A percentile compares a stretch with the other conserved stretches of the same genome.
phyloP scores from a whole-genome alignment of 92 coral and sea anemone genomes.

The Blastomussa wellsi region DNA sequence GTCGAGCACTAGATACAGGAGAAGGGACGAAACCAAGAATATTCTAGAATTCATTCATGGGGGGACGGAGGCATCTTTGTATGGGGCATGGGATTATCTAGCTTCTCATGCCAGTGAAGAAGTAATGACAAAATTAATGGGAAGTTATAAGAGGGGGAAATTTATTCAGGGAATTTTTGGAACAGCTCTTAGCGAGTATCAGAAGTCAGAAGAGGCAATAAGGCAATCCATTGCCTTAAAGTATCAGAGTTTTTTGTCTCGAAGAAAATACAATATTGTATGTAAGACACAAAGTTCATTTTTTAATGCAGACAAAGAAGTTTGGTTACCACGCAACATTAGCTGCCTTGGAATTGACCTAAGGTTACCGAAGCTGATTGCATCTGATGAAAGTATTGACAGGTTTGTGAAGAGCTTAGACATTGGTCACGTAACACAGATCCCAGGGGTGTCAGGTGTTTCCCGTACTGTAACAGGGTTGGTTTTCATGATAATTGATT shows the following conservation, averaged over 20 bases:
- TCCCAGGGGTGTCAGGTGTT: slow-evolving; percentile 52
- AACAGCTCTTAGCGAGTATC: slow-evolving; percentile 39
- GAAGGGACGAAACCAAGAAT: slow-evolving; percentile 52
- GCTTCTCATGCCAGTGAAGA: slow-evolving; percentile 42
- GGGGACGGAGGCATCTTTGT: slow-evolving; percentile 49
- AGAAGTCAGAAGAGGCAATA: slow-evolving; percentile 39
- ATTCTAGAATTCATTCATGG: slow-evolving; percentile 59
- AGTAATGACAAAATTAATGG: slow-evolving; percentile 40
- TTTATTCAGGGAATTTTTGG: slow-evolving; percentile 51
- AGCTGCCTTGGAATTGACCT: slow-evolving; percentile 49
- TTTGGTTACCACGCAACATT: slow-evolving; percentile 56
- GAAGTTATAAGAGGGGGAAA: slow-evolving; percentile 52
- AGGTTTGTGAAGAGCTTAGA: slow-evolving; percentile 49
- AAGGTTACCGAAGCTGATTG: slow-evolving; percentile 11
- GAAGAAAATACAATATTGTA: slow-evolving; percentile 48
- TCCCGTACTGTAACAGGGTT: slow-evolving; percentile 52
- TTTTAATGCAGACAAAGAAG: slow-evolving; percentile 45
- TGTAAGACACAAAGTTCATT: slow-evolving; percentile 69
- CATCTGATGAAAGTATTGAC: slow-evolving; percentile 34
- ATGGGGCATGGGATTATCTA: slow-evolving; percentile 70
- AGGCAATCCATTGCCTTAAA: slow-evolving; percentile 56
- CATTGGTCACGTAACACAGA: slow-evolving; percentile 47
- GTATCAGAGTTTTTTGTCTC: slow-evolving; percentile 54
- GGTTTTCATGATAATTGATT: no score
- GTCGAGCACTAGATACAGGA: slow-evolving; percentile 43